Evolutionary conservation across 2,888 invertebrate genomes (phyloP), one percentile per base, ranked within the genome.

Genomic region (Nebria brevicollis): DNA sequence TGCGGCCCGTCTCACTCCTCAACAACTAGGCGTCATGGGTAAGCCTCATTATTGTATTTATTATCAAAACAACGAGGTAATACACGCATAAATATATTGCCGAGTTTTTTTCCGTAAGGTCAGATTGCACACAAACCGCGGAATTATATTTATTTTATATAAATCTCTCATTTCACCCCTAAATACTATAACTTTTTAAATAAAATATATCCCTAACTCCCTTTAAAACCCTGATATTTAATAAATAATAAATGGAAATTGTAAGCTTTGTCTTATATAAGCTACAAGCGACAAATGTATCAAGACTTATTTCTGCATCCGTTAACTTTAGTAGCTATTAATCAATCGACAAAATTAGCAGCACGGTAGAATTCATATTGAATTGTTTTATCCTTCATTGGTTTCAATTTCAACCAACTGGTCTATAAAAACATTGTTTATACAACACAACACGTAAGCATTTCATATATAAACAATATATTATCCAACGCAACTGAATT

Each of bases 1-100:
- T 83, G 92, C 93, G 64, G 91, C 93, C 1, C 93, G 93, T 83
- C 91, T 97, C 64, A 95, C 96, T 2, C 95, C 97, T 0, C 96
- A 96, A 87, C 96, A 97, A 86, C 91, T 97, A 43, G 97, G 97
- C 82, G 95, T 96, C 42, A 94, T 97, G 93, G 97, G 96, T 95
- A 89, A 94, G 94, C 93, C 20, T 73, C 81, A 77, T 66, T 54
- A 54, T 77, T 20, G 65, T 75, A 42, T 74, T 82, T 79, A 68
- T 54, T 54, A 54, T 8, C 8, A 13, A 54, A 54, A 54, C 54
- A 54, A 54, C 54, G 8, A 54, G 54, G 54, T 54, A 54, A 11
- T 54, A 54, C 13, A 54, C 54, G 13, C 54, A 13, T 13, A 54
- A 13, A 54, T 11, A 11, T 54, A 54, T 54, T 68, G 13, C 8